These are phyloP conservation scores for Erythrocercus mccallii DNA, from an alignment of 2,113 vertebrate genomes.

Conservation along the genomic window DNA sequence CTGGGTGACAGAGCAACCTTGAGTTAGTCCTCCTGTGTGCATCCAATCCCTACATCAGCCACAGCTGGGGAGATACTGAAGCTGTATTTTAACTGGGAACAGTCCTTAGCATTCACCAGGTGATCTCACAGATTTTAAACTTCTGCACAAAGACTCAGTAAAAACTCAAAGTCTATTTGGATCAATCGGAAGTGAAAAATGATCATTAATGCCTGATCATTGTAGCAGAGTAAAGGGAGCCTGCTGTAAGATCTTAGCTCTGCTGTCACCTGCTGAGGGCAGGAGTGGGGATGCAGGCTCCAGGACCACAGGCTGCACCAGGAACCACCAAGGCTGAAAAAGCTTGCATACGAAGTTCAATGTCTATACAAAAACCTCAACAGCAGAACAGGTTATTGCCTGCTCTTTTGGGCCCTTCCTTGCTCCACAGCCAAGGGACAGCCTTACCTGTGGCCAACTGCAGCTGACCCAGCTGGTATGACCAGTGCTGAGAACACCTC, in stretches of 20 bases:
- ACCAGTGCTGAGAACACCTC: neutral
- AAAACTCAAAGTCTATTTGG: neutral
- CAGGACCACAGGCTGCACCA: rapidly evolving
- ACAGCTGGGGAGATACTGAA: neutral
- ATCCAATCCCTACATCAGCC: neutral
- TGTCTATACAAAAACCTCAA: neutral
- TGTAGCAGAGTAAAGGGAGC: neutral
- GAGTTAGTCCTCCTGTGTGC: neutral
- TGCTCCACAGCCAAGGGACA: rapidly evolving
- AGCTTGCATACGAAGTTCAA: rapidly evolving
- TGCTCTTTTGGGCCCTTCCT: neutral
- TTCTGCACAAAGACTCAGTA: neutral
- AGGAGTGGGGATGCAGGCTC: neutral
- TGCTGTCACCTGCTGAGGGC: neutral
- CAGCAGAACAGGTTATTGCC: neutral
- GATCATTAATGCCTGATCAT: rapidly evolving
- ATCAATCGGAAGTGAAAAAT: neutral
- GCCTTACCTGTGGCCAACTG: neutral
- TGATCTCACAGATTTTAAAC: neutral
- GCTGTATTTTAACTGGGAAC: neutral
- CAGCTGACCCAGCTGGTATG: rapidly evolving
- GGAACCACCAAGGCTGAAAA: neutral
- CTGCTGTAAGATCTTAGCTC: neutral
- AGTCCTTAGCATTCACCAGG: neutral
- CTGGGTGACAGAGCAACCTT: neutral